Conservation (phyloP, 2,888 invertebrate genomes). For the Brachyptera risi region DNA sequence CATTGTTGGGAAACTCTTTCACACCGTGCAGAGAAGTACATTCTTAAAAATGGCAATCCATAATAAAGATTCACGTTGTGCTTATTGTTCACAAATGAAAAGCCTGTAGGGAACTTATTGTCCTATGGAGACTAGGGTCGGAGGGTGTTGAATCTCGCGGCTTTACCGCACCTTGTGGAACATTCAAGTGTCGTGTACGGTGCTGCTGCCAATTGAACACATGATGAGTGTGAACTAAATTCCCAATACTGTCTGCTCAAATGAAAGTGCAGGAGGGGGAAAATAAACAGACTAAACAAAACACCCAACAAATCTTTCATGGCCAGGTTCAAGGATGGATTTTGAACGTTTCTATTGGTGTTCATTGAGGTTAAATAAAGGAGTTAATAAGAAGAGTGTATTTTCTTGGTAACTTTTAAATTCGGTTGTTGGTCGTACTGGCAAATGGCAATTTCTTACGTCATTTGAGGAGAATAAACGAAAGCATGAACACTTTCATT, state of each 20-base stretch:
- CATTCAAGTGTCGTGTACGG: too few relatives aligned
- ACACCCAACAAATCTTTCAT: slow-evolving; percentile 18
- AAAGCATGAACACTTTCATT: slow-evolving; percentile 13
- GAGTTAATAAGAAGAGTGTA: slow-evolving; percentile 1
- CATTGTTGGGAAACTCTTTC: too few relatives aligned
- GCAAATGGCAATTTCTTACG: slow-evolving; percentile 11
- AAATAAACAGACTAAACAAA: slow-evolving; percentile 1
- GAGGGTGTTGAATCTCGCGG: too few relatives aligned
- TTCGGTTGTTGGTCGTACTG: slow-evolving; percentile 4
- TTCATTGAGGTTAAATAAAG: slow-evolving; percentile 5
- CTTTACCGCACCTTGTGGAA: too few relatives aligned
- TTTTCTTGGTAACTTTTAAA: slow-evolving; percentile 5
- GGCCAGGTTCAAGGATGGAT: slow-evolving; percentile 26
- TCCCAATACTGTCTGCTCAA: slow-evolving; percentile 12
- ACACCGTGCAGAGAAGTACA: too few relatives aligned
- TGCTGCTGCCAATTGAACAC: too few relatives aligned
- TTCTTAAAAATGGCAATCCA: too few relatives aligned
- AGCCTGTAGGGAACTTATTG: too few relatives aligned
- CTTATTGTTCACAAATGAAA: too few relatives aligned
- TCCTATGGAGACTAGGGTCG: too few relatives aligned
- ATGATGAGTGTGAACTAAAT: neutral
- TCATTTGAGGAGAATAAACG: slow-evolving; percentile 5
- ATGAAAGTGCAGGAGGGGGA: slow-evolving; percentile 9
- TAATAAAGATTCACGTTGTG: too few relatives aligned
- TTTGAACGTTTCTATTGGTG: slow-evolving; percentile 17